Evolutionary conservation across 2,888 invertebrate species (phyloP), one percentile per base, ranked within the genome.

Genomic region (Drosophila flavopinicola): DNA sequence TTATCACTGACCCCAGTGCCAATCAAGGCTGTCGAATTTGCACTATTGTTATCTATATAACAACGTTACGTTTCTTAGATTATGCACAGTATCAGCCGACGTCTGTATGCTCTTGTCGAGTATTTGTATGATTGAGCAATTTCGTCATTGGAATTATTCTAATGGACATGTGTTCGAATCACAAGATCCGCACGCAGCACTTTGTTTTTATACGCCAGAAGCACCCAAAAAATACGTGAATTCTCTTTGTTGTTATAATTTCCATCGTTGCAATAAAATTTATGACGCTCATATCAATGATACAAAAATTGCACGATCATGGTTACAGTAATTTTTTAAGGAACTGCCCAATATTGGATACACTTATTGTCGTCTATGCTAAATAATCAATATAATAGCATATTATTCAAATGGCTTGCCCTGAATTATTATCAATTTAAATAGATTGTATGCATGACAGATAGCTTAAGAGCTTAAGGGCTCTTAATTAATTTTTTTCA

Each of bases 261-360:
- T 45, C 38, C 9, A 51, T 27, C n/a, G 32, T 1, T 51, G 10
- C 35, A 32, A 53, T 73, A 39, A 48, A 58, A 38, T 63, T 66
- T 54, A 72, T 51, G 30, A 25, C 57, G 6, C 17, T 41, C 27
- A 33, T 15, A 32, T 10, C 38, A 11, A 33, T 15, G 25, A 17
- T 1, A 0, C 6, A 1, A 45, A 65, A 38, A 11, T 0, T 30
- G 73, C 45, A 13, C 6, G 9, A 15, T 72, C 67, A 71, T 67
- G 57, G 38, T 71, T 72, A 71, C 56, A 42, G 20, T 30, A 30
- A 3, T 11, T 49, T 63, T 53, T 56, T 33, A 29, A 30, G 6
- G 17, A 39, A 25, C 9, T 45, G 13, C 17, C 13, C 1, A 39
- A 15, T 11, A 13, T 13, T 25, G 27, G 44, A 39, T 38, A 33